phyloP scores from a whole-genome alignment of 2,888 invertebrate species.

The Mythimna vitellina region DNA sequence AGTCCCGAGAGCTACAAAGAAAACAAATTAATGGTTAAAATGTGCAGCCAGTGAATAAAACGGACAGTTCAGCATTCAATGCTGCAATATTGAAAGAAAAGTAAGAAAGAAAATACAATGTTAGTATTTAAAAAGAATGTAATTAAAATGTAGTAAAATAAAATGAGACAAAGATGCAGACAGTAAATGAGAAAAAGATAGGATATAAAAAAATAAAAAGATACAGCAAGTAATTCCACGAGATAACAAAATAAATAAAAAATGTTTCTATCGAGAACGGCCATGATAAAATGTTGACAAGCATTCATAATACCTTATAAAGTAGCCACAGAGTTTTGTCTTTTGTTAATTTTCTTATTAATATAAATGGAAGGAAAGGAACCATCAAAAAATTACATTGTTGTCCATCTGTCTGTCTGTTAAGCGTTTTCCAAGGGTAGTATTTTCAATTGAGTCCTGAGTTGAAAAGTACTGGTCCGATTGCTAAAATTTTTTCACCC shows the following conservation, averaged over 20 bases:
- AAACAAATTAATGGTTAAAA: conserved; percentile 1
- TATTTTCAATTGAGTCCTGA: neutral
- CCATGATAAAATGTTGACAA: conserved; percentile 15
- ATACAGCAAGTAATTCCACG: neutral
- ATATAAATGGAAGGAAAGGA: neutral
- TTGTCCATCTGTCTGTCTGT: neutral
- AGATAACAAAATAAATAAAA: conserved; percentile 12
- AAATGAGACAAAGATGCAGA: neutral
- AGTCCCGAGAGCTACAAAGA: neutral
- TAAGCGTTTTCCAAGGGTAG: neutral
- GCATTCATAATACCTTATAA: conserved; percentile 3
- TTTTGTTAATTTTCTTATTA: conserved; percentile 6
- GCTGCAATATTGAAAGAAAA: neutral
- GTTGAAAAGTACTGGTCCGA: no score
- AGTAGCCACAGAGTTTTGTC: neutral
- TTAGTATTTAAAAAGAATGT: conserved; percentile 13
- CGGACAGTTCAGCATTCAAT: no score
- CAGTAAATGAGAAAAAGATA: neutral
- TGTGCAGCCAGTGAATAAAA: neutral
- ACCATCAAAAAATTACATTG: neutral
- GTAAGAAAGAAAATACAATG: neutral
- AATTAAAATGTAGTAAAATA: neutral
- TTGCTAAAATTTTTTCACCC: no score
- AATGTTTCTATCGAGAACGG: neutral
- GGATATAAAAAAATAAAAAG: neutral